Conservation (phyloP, 1,140 invertebrate genomes). For the Nomia melanderi region DNA sequence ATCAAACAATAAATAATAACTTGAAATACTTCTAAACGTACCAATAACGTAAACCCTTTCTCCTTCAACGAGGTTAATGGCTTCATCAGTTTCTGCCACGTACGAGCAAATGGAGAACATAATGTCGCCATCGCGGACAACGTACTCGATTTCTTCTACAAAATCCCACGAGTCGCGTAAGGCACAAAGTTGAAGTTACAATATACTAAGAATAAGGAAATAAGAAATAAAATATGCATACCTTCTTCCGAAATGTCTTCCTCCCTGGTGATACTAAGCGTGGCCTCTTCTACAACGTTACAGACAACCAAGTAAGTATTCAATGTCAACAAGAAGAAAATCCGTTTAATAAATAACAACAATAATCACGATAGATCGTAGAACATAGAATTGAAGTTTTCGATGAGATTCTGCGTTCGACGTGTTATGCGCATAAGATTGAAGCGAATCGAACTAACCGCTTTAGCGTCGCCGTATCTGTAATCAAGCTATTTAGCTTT, state of each 20-base stretch:
- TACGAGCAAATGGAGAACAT: slow-evolving; percentile 93
- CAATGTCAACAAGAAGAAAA: neutral
- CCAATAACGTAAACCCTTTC: slow-evolving; percentile 93
- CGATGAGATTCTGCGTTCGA: no score
- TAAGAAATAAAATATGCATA: slow-evolving; percentile 38
- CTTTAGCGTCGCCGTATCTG: neutral
- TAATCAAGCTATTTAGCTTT: no score
- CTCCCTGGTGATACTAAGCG: slow-evolving; percentile 83
- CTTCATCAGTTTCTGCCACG: slow-evolving; percentile 92
- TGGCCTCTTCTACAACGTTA: slow-evolving; percentile 81
- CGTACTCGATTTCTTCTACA: slow-evolving; percentile 71
- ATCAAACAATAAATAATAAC: neutral
- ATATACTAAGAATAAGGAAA: neutral
- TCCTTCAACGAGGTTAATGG: slow-evolving; percentile 93
- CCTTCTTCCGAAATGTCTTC: slow-evolving; percentile 81
- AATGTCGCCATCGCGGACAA: slow-evolving; percentile 87
- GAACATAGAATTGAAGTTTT: neutral
- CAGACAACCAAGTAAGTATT: slow-evolving; percentile 31
- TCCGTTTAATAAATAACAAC: neutral
- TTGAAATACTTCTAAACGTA: slow-evolving; percentile 70
- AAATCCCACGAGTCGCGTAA: slow-evolving; percentile 6
- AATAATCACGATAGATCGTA: neutral
- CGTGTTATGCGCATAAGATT: neutral
- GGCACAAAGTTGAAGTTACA: neutral
- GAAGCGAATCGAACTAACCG: neutral